Base-by-base conservation (phyloP, 2,113 vertebrate genomes). In the Hippocampus abdominalis region DNA sequence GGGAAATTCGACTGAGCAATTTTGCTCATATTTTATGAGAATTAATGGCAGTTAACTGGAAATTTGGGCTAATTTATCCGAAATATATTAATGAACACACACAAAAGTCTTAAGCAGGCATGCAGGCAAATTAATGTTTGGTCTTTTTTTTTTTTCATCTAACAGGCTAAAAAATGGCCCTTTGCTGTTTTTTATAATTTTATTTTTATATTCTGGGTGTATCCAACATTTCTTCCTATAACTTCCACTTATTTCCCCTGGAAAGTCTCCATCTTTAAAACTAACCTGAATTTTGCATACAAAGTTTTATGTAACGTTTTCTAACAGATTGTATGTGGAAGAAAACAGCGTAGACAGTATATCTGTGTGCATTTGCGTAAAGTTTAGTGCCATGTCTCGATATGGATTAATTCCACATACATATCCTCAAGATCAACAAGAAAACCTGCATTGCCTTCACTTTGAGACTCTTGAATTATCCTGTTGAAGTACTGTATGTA, bases 351-450 rank as follows among this genome's bases (percentile, higher is more conserved):
- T 79, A 77, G 76, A 20, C 16, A 20, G 48, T 49, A 49, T 49
- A 49, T 8, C 48, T 49, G 48, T 48, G 78, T 70, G 25, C 32
- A 36, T 36, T 36, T 69, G 46, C 74, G 81, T 91, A 76, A 87
- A 84, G 88, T 86, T 86, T 87, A 92, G 92, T 95, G 94, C 94
- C 93, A 91, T 86, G 81, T 84, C 77, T 87, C 78, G 82, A 83
- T 64, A 46, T 16, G 63, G 71, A 88, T 85, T 88, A 83, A 74
- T 82, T 79, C 86, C 88, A 89, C 86, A 70, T 75, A 89, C 86
- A 70, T 75, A 79, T 56, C 82, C 75, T 69, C 69, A 82, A 73
- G 69, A 70, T 70, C 77, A 85, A 83, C 81, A 71, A 11, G 27
- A 60, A 76, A 81, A 81, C 63, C 81, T 64, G 69, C 84, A 74